Conservation (phyloP, 2,888 invertebrate species). For the Acleris cristana region DNA sequence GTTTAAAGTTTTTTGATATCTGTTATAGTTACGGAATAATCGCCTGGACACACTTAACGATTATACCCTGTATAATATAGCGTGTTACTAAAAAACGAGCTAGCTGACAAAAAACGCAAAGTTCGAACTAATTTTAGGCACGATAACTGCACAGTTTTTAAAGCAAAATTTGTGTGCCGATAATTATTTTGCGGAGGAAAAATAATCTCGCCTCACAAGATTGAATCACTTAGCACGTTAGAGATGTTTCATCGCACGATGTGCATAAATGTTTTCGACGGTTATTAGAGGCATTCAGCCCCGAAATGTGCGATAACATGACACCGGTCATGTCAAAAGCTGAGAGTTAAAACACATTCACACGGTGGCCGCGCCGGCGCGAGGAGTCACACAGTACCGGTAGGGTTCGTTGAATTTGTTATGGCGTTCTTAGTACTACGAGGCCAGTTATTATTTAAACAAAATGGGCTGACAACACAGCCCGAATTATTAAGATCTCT, state of each 20-base stretch:
- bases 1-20: no score
- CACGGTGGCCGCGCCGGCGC: slow-evolving; percentile 70
- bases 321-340: slow-evolving; percentile 72
- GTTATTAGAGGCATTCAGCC: slow-evolving; percentile 62
- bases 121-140: slow-evolving; percentile 41
- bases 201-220: not conserved
- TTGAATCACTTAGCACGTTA: slow-evolving; percentile 8
- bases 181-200: slow-evolving; percentile 17
- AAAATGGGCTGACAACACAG: slow-evolving; percentile 70
- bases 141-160: slow-evolving; percentile 20
- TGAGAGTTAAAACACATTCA: slow-evolving; percentile 74
- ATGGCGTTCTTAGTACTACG: slow-evolving; percentile 80
- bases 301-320: slow-evolving; percentile 72
- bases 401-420: slow-evolving; percentile 84
- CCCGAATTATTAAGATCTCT: slow-evolving; percentile 65
- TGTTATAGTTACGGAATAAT: no score
- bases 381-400: slow-evolving; percentile 77
- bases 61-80: no score
- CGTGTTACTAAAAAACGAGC: not conserved
- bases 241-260: slow-evolving; percentile 7
- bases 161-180: slow-evolving; percentile 19
- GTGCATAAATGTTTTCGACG: slow-evolving; percentile 49
- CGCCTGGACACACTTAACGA: no score
- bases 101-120: slow-evolving; percentile 47
- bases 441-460: slow-evolving; percentile 75